These are phyloP conservation scores for Bombus difficillimus DNA, from an alignment of 1,140 invertebrate genomes.

Conservation along the genomic window DNA sequence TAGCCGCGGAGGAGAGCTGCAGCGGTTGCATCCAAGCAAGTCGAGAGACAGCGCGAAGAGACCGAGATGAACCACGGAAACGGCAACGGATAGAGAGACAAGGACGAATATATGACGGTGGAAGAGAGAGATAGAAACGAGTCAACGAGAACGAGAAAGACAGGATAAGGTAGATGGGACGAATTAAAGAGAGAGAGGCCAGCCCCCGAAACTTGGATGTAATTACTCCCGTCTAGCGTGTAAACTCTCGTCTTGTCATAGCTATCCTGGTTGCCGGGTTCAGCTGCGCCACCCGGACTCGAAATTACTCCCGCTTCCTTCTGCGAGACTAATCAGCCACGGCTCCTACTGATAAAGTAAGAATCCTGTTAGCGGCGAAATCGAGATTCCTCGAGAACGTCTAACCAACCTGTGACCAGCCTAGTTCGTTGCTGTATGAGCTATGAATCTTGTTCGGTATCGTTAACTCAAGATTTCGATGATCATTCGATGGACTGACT, in stretches of 20 bases:
- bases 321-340: constrained; percentile 70
- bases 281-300: constrained; percentile 66
- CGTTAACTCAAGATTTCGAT: background rate
- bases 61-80: constrained; percentile 42
- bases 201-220: constrained; percentile 72
- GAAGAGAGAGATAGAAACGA: background rate
- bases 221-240: constrained; percentile 74
- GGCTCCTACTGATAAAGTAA: constrained; percentile 65
- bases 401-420: background rate
- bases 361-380: constrained; percentile 61
- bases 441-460: background rate
- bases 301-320: constrained; percentile 75
- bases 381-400: background rate
- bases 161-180: background rate
- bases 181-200: constrained; percentile 50
- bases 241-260: constrained; percentile 75
- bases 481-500: background rate
- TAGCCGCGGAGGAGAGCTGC: constrained; percentile 28
- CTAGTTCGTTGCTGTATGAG: background rate
- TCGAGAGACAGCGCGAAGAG: constrained; percentile 33
- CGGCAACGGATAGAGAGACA: constrained; percentile 4
- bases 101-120: background rate
- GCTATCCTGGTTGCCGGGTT: constrained; percentile 67
- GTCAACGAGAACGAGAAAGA: constrained; percentile 22
- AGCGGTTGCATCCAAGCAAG: constrained; percentile 35